Conservation (phyloP, 2,113 vertebrate species). For the Mionectes macconnelli region DNA sequence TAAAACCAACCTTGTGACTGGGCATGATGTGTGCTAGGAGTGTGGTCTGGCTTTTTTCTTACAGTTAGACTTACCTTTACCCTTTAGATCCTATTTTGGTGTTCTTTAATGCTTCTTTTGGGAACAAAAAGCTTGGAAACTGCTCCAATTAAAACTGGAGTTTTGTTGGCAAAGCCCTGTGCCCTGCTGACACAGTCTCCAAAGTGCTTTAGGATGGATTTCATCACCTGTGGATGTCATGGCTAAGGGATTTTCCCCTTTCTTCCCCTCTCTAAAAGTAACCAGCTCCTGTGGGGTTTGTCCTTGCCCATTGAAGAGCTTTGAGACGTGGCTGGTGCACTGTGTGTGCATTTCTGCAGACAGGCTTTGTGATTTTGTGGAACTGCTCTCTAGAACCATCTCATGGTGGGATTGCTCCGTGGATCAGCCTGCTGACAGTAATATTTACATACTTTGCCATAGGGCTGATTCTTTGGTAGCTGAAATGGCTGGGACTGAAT, state of each 20-base stretch:
- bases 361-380: neutral
- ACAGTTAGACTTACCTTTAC: neutral
- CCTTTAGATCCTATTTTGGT: neutral
- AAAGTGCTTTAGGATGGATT: neutral
- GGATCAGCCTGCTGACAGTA: neutral
- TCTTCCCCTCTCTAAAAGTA: neutral
- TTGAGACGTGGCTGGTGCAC: fast-evolving
- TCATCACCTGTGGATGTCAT: neutral
- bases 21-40: neutral
- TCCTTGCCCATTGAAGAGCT: neutral
- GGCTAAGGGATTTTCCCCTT: neutral
- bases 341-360: neutral
- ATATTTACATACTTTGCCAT: neutral
- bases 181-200: neutral
- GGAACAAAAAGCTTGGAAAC: neutral
- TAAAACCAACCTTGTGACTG: neutral
- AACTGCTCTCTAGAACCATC: neutral
- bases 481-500: neutral
- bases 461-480: neutral
- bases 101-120: neutral
- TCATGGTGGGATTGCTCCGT: neutral
- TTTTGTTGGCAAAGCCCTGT: neutral
- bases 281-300: neutral
- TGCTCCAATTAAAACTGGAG: neutral
- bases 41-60: neutral